Conservation (phyloP, 2,113 vertebrate species). For the Phocoena sinus region DNA sequence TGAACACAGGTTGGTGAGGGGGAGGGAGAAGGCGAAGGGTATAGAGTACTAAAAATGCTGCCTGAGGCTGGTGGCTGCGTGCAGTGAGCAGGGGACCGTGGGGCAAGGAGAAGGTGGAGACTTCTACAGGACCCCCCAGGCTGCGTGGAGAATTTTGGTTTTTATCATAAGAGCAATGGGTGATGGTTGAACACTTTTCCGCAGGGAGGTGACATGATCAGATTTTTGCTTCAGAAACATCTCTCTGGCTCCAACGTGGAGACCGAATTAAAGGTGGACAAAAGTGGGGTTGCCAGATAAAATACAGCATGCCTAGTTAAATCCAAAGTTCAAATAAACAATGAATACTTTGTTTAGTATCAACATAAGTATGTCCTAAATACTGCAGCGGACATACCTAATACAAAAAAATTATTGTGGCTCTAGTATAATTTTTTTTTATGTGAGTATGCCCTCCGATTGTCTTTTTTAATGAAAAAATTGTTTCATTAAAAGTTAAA, state of each 20-base stretch:
- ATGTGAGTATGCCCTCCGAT: not conserved
- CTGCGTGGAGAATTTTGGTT: not conserved
- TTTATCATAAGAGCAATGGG: not conserved
- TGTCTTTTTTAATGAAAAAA: no score
- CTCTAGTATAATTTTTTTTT: not conserved
- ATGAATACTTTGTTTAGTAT: not conserved
- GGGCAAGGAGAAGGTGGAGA: not conserved
- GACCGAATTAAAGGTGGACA: not conserved
- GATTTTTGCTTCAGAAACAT: not conserved
- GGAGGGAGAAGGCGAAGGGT: not conserved
- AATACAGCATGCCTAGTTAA: not conserved
- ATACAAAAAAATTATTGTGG: not conserved
- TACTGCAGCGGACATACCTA: not conserved
- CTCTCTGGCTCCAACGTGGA: not conserved
- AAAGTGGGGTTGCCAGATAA: not conserved
- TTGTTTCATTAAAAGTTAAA: not conserved
- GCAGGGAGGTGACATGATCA: not conserved
- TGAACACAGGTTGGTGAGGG: not conserved
- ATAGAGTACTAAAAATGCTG: not conserved
- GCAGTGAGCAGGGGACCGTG: accelerated
- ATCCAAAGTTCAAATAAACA: not conserved
- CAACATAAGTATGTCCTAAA: not conserved
- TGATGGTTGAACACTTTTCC: not conserved
- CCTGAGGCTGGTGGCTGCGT: not conserved
- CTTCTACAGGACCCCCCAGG: not conserved